phyloP scores from a whole-genome alignment of 2,888 invertebrate species.

The Tanytarsus gracilentus region DNA sequence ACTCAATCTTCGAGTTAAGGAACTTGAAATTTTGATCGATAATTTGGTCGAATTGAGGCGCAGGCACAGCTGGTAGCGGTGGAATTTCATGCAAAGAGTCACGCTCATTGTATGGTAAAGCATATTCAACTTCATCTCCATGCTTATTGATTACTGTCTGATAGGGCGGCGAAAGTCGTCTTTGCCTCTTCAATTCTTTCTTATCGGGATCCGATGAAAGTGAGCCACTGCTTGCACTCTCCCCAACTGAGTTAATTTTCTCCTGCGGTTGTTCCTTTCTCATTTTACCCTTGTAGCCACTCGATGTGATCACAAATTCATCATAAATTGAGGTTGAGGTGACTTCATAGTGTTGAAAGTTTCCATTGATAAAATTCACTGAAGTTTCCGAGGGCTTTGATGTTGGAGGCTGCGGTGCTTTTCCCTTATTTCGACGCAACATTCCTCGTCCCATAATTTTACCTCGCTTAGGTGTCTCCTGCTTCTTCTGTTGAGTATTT shows the following conservation, averaged over 20 bases:
- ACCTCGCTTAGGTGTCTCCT: slow-evolving; percentile 2
- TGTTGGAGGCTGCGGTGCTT: slow-evolving; percentile 30
- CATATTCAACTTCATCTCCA: slow-evolving; percentile 34
- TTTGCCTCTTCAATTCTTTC: not conserved
- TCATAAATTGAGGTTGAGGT: slow-evolving; percentile 15
- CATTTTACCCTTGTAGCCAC: slow-evolving; percentile 15
- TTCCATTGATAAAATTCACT: slow-evolving; percentile 7
- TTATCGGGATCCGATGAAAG: slow-evolving; percentile 1
- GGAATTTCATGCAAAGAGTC: slow-evolving; percentile 15
- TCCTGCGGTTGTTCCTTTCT: slow-evolving; percentile 12
- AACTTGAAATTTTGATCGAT: slow-evolving; percentile 25
- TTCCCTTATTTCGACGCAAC: not conserved
- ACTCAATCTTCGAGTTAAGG: slow-evolving; percentile 13
- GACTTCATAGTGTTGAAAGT: slow-evolving; percentile 22
- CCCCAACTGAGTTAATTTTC: slow-evolving; percentile 22
- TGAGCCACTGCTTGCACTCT: slow-evolving; percentile 22
- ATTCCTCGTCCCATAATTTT: slow-evolving; percentile 2
- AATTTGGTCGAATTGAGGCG: slow-evolving; percentile 20
- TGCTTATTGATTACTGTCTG: slow-evolving; percentile 34
- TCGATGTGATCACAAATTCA: slow-evolving; percentile 21
- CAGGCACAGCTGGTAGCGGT: not conserved
- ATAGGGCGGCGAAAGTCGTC: slow-evolving; percentile 31
- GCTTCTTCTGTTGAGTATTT: not conserved
- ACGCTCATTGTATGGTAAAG: slow-evolving; percentile 33
- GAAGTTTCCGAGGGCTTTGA: not conserved